Evolutionary conservation across 2,888 invertebrate genomes (phyloP), one percentile per base, ranked within the genome.

Genomic region (Metellina segmentata): DNA sequence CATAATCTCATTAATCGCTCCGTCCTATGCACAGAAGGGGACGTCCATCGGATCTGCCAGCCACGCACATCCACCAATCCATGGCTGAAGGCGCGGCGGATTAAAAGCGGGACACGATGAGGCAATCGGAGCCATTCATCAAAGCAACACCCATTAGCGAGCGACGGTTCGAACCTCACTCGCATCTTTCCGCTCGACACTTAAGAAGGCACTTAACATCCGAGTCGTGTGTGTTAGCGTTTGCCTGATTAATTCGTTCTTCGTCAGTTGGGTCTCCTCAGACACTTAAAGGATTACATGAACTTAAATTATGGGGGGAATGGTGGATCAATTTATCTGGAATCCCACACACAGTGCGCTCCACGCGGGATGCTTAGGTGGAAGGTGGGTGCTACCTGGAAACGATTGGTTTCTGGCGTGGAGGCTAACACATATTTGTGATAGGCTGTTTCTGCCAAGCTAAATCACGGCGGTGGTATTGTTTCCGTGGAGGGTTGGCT

Each of bases 131-230:
- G 51, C 11, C 20, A 83, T 83, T 19, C 74, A 83, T 83, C 83
- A 83, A 83, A 19, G 8, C 49, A 51, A 49, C 51, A 83, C 52
- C 83, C 83, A 83, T 83, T 83, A 83, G 48, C 51, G 6, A 72
- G 48, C 20, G 52, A 72, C 72, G 71, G 83, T 52, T 51, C 71
- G n/a, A n/a, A n/a, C n/a, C n/a, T n/a, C n/a, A 81, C 48, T 49
- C 11, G 69, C 48, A 70, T n/a, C 70, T 48, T 70, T 49, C 48
- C 48, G 49, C 52, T 9, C 19, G 19, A 20, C 72, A 83, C 72
- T 83, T 83, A 51, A 83, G 51, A 52, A 51, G 79, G 75, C 75
- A 75, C 48, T 53, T 53, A 79, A 52, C 52, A 49, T 49, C 51
- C 13, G 72, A 48, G 20, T 13, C 49, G 52, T 9, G 49, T 9